These are phyloP conservation scores for Thalassarche chlororhynchos DNA, from an alignment of 2,113 vertebrate species.

Conservation along the genomic window DNA sequence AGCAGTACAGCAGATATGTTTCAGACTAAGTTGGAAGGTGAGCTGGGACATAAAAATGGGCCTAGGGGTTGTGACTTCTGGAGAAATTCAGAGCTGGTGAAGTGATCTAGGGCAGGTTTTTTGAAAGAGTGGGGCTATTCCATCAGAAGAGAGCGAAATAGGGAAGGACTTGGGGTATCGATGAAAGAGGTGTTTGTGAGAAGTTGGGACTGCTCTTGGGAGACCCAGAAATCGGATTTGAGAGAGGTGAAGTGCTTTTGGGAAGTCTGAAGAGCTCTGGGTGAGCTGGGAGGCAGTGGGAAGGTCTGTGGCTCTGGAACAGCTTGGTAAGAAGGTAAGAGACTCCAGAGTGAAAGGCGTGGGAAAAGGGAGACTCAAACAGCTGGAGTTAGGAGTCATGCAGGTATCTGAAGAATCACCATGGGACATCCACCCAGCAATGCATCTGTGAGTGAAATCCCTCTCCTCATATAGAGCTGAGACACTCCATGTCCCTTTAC, in stretches of 20 bases:
- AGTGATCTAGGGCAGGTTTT: not conserved
- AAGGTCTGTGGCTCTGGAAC: not conserved
- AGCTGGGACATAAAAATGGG: not conserved
- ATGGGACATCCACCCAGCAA: not conserved
- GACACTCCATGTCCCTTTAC: not conserved
- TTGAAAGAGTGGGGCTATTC: not conserved
- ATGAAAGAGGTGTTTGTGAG: not conserved
- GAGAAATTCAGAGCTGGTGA: not conserved
- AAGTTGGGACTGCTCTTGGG: not conserved
- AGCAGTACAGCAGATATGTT: rapidly evolving
- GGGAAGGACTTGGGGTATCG: not conserved
- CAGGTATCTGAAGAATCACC: not conserved
- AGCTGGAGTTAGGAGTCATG: not conserved
- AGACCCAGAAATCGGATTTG: not conserved
- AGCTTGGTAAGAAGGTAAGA: not conserved
- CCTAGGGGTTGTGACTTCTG: not conserved
- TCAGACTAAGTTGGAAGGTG: not conserved
- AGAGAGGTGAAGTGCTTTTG: not conserved
- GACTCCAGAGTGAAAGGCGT: not conserved
- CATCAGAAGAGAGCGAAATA: not conserved
- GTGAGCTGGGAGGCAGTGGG: not conserved
- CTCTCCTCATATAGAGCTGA: not conserved
- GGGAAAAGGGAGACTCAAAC: not conserved
- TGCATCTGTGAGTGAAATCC: not conserved
- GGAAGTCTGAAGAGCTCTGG: not conserved